These are phyloP conservation scores for Tinamus major DNA, from an alignment of 2,797 vertebrate species.

Conservation along the genomic window DNA sequence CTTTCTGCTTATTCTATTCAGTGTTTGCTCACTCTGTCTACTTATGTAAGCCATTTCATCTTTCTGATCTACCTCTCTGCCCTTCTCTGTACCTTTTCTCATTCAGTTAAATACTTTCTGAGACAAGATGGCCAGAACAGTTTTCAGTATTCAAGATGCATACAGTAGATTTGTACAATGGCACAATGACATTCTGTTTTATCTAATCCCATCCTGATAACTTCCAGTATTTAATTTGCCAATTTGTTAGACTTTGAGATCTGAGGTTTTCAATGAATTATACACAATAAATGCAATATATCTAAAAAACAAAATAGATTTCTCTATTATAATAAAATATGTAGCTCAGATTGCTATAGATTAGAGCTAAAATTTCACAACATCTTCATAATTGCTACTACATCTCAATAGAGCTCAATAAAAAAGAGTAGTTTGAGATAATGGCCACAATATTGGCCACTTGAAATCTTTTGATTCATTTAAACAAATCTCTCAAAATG, in stretches of 20 bases:
- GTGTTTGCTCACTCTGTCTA: neutral
- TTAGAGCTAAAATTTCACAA: neutral
- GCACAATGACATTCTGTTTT: neutral
- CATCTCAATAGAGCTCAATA: neutral
- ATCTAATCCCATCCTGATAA: constrained; percentile 27
- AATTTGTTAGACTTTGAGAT: neutral
- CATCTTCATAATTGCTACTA: neutral
- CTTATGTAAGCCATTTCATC: neutral
- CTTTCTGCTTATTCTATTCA: neutral
- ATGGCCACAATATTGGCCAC: neutral
- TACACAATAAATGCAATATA: neutral
- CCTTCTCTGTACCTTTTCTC: constrained; percentile 9
- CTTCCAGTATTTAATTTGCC: constrained; percentile 8
- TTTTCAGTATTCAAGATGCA: neutral
- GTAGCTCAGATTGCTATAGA: neutral
- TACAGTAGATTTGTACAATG: neutral
- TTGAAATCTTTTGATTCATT: neutral
- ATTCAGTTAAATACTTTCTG: constrained; percentile 9
- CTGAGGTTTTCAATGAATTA: neutral
- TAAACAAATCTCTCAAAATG: neutral
- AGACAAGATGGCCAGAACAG: neutral
- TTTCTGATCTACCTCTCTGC: constrained; percentile 2
- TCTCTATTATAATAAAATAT: neutral
- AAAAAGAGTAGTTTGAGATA: neutral
- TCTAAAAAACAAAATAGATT: neutral